Conservation (phyloP, 2,888 invertebrate species). For the Euclidia mi region DNA sequence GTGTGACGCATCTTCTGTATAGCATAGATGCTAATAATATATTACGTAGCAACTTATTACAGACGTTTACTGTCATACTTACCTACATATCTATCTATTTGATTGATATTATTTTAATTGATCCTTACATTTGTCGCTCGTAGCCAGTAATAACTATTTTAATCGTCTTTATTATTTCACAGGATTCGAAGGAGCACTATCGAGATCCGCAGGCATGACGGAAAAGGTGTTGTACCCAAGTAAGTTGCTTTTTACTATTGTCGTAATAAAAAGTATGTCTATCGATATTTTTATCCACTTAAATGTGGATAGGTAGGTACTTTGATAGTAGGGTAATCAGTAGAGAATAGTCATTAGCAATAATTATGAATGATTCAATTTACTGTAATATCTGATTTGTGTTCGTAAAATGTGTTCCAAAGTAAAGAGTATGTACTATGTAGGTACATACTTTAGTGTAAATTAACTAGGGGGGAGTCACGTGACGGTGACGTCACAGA, state of each 20-base stretch:
- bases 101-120: not conserved
- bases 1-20: conserved; percentile 45
- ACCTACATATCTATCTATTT: not conserved
- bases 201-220: conserved; percentile 93
- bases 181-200: conserved; percentile 91
- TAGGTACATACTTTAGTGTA: conserved; percentile 18
- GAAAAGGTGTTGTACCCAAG: conserved; percentile 95
- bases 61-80: conserved; percentile 12
- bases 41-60: conserved; percentile 16
- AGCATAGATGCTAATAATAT: conserved; percentile 10
- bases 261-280: no score
- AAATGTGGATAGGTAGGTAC: not conserved
- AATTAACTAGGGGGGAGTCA: conserved; percentile 62
- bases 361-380: not conserved
- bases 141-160: not conserved
- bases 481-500: conserved; percentile 76
- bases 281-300: no score
- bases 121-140: not conserved
- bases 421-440: conserved; percentile 1
- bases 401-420: conserved; percentile 65
- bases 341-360: not conserved
- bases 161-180: conserved; percentile 62
- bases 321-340: not conserved
- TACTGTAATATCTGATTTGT: not conserved
- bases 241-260: conserved; percentile 83